Evolutionary conservation across 2,888 invertebrate species (phyloP).

Genomic region (Acleris cristana): DNA sequence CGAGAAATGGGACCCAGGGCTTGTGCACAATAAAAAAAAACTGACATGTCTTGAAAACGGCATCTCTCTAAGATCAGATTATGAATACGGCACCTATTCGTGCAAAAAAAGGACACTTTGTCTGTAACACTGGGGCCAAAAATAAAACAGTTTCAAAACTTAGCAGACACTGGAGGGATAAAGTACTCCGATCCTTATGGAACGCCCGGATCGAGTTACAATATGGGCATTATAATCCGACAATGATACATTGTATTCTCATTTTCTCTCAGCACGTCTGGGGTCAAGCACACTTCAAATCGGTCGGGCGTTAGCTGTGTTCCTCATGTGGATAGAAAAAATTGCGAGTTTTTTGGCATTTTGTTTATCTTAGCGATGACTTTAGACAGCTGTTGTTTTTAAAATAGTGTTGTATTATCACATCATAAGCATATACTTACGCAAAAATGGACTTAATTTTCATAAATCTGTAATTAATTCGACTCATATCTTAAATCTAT

Average conservation of each 20-base stretch:
- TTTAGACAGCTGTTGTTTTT: too few species aligned
- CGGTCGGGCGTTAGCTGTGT: conserved; percentile 49
- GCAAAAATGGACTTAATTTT: too few species aligned
- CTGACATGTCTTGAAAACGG: too few species aligned
- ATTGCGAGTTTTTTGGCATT: not conserved
- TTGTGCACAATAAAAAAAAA: too few species aligned
- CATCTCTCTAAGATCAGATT: too few species aligned
- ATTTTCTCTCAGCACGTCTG: conserved; percentile 42
- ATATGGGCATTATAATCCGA: conserved; percentile 9
- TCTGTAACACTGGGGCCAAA: not conserved
- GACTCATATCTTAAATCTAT: too few species aligned
- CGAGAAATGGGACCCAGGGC: too few species aligned
- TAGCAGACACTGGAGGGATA: not conserved
- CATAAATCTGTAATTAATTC: too few species aligned
- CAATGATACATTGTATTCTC: conserved; percentile 19
- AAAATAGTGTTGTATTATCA: too few species aligned
- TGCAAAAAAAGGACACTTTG: not conserved
- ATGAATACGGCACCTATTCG: too few species aligned
- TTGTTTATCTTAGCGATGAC: not conserved
- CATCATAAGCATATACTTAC: too few species aligned
- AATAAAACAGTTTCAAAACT: not conserved
- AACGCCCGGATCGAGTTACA: not conserved
- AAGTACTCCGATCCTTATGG: not conserved
- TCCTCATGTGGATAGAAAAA: conserved; percentile 11
- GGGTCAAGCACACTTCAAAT: conserved; percentile 59